phyloP scores from a whole-genome alignment of 2,888 invertebrate genomes.

The Pecten maximus region DNA sequence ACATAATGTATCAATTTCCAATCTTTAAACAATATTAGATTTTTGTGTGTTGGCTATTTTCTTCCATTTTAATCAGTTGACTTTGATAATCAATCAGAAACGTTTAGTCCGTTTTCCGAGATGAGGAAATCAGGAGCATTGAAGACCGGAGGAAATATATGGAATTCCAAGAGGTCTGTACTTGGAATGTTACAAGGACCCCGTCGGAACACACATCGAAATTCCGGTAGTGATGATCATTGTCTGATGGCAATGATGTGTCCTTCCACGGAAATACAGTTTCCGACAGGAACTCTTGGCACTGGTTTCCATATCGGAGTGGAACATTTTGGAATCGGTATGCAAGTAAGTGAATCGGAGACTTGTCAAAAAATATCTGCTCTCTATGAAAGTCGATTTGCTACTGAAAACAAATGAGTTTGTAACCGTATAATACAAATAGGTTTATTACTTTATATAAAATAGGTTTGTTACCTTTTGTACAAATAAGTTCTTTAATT shows the following conservation, averaged over 20 bases:
- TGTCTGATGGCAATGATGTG: neutral
- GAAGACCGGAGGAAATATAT: neutral
- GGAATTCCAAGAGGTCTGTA: neutral
- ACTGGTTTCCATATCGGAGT: neutral
- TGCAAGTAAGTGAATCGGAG: conserved; percentile 20
- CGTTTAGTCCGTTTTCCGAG: neutral
- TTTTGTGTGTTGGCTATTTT: too few relatives aligned
- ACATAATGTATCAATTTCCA: too few relatives aligned
- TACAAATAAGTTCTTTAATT: too few relatives aligned
- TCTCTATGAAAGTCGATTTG: too few relatives aligned
- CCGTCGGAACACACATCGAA: neutral
- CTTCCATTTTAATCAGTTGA: too few relatives aligned
- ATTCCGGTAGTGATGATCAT: neutral
- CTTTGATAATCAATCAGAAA: neutral
- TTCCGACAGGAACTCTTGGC: neutral
- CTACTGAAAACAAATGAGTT: too few relatives aligned
- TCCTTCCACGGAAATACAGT: neutral
- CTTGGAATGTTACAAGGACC: neutral
- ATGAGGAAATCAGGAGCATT: neutral
- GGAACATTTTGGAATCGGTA: neutral
- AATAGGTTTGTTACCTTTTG: too few relatives aligned
- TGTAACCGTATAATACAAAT: too few relatives aligned
- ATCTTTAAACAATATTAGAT: too few relatives aligned
- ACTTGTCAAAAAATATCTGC: too few relatives aligned
- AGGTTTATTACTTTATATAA: too few relatives aligned